phyloP scores from a whole-genome alignment of 2,113 vertebrate species.

The Syngnathus scovelli region DNA sequence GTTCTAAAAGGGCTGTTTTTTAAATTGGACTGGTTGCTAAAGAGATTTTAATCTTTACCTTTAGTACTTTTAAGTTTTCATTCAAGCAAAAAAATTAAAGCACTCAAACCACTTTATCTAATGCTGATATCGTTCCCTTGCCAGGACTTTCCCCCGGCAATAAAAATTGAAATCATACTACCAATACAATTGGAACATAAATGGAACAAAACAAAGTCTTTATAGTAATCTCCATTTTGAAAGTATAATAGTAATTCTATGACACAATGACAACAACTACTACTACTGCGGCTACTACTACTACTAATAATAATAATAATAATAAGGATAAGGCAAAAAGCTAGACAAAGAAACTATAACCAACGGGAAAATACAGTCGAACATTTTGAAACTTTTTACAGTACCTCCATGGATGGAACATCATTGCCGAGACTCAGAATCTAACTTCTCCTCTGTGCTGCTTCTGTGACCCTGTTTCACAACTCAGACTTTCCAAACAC shows the following conservation, averaged over 20 bases:
- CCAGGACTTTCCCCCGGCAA: not conserved
- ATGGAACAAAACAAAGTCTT: not conserved
- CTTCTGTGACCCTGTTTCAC: conserved; percentile 29
- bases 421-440: conserved; percentile 44
- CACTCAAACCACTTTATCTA: not conserved
- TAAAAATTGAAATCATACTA: not conserved
- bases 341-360: not conserved
- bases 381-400: not conserved
- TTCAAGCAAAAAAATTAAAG: not conserved
- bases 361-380: not conserved
- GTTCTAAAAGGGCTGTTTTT: not conserved
- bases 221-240: not conserved
- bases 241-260: not conserved
- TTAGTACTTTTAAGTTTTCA: not conserved
- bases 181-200: not conserved
- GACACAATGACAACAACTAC: not conserved
- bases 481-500: conserved; percentile 36
- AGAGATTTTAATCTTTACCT: not conserved
- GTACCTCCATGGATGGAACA: conserved; percentile 44
- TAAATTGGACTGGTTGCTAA: not conserved
- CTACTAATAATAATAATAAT: not conserved
- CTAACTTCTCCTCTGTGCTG: conserved; percentile 18
- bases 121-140: not conserved
- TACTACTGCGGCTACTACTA: not conserved
- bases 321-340: not conserved